These are phyloP conservation scores for Hirtodrosophila confusa DNA, from an alignment of 2,888 invertebrate species.

Conservation along the genomic window DNA sequence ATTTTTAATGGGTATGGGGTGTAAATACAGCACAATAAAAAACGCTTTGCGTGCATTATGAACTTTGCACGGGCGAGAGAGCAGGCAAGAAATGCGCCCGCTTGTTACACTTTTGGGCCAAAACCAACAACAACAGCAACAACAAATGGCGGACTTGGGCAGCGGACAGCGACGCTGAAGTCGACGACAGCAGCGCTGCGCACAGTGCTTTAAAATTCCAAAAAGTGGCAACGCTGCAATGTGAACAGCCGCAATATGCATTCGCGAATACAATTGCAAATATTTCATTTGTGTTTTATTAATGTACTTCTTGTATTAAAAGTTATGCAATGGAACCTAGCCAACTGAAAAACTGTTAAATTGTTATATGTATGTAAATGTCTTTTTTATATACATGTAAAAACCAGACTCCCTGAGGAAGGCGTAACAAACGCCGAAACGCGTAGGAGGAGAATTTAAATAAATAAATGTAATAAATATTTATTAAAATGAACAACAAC, in stretches of 20 bases:
- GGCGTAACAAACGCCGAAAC: too few relatives aligned
- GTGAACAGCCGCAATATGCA: slow-evolving; percentile 1
- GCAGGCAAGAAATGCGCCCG: slow-evolving; percentile 51
- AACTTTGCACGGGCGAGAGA: slow-evolving; percentile 74
- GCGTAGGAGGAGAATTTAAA: too few relatives aligned
- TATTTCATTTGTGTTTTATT: background rate
- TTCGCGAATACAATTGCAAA: background rate
- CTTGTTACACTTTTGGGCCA: slow-evolving; percentile 58
- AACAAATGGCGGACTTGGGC: slow-evolving; percentile 37
- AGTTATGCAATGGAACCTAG: too few relatives aligned
- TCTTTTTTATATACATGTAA: too few relatives aligned
- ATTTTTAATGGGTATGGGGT: background rate
- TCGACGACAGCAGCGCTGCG: slow-evolving; percentile 31
- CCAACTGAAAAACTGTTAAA: too few relatives aligned
- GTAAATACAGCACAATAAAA: slow-evolving; percentile 13
- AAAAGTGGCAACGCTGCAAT: slow-evolving; percentile 19
- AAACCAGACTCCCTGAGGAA: too few relatives aligned
- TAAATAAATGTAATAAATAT: too few relatives aligned
- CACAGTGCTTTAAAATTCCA: slow-evolving; percentile 42
- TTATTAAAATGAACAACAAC: too few relatives aligned
- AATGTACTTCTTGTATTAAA: background rate
- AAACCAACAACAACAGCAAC: slow-evolving; percentile 20
- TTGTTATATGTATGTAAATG: too few relatives aligned
- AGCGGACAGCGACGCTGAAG: slow-evolving; percentile 32
- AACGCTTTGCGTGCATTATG: slow-evolving; percentile 72